Percentiles rank a stretch among this genome's conserved stretches.
phyloP scores from a whole-genome alignment of 2,113 vertebrate species.

The Osmerus mordax region DNA sequence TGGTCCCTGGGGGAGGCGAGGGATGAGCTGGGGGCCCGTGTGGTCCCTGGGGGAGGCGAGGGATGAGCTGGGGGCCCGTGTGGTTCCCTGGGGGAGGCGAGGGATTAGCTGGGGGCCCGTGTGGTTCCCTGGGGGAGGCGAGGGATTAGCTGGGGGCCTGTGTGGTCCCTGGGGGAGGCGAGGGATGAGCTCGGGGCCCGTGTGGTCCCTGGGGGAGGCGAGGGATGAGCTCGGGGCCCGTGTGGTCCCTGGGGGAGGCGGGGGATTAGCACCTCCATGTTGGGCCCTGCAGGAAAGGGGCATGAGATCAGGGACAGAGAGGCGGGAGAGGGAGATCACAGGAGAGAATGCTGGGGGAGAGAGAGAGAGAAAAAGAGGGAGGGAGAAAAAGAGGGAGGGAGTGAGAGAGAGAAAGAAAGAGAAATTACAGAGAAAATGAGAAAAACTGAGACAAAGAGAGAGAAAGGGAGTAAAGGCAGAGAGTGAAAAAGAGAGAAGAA shows the following conservation, averaged over 20 bases:
- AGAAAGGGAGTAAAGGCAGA: no score
- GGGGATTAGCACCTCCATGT: conserved; percentile 45
- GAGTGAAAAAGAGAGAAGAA: no score
- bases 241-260: conserved; percentile 29
- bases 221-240: conserved; percentile 41
- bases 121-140: conserved; percentile 34
- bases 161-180: conserved; percentile 29
- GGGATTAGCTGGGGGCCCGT: no score
- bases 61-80: no score
- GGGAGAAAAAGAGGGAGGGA: no score
- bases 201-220: conserved; percentile 29
- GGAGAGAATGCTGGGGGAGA: conserved; percentile 26
- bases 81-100: no score
- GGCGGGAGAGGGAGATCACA: not conserved
- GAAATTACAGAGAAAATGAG: not conserved
- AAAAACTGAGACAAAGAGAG: conserved; percentile 37
- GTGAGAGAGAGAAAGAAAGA: no score
- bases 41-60: no score
- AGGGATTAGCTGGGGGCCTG: conserved; percentile 41
- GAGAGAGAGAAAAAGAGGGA: no score
- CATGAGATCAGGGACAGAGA: conserved; percentile 20
- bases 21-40: no score
- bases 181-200: conserved; percentile 41
- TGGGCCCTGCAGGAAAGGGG: conserved; percentile 48
- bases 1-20: no score